Conservation (phyloP, 2,888 invertebrate genomes). For the Ceratothoa steindachneri region DNA sequence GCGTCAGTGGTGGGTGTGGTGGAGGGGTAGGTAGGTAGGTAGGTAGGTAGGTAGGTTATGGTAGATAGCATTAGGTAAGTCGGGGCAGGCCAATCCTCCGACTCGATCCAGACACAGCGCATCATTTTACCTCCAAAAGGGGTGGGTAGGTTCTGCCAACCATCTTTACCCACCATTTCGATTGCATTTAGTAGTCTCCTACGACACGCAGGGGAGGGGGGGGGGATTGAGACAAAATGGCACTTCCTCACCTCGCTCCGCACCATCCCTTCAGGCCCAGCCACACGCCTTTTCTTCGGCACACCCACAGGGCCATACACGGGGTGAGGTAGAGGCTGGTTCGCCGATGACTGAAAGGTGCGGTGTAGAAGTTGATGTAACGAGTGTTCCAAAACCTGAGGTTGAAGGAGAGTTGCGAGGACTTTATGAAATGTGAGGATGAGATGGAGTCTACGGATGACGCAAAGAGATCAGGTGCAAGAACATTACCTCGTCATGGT, state of each 20-base stretch:
- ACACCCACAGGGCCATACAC: constrained; percentile 89
- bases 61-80: too few species aligned
- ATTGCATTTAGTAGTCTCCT: too few species aligned
- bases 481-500: background rate
- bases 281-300: constrained; percentile 82
- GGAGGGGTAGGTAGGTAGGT: too few species aligned
- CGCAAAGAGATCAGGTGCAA: background rate
- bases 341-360: constrained; percentile 58
- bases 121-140: too few species aligned
- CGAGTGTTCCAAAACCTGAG: constrained; percentile 94
- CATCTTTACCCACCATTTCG: too few species aligned
- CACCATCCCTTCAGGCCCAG: constrained; percentile 70
- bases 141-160: too few species aligned
- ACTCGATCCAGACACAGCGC: too few species aligned
- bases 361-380: constrained; percentile 87
- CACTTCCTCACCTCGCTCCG: constrained; percentile 22
- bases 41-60: too few species aligned
- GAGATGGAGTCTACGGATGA: background rate
- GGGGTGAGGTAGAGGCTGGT: constrained; percentile 65
- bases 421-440: background rate
- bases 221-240: too few species aligned
- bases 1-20: too few species aligned
- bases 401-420: constrained; percentile 80
- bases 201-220: too few species aligned
- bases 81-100: too few species aligned